These are phyloP conservation scores for Drosophila ustulata DNA, from an alignment of 2,888 invertebrate species.

Conservation along the genomic window DNA sequence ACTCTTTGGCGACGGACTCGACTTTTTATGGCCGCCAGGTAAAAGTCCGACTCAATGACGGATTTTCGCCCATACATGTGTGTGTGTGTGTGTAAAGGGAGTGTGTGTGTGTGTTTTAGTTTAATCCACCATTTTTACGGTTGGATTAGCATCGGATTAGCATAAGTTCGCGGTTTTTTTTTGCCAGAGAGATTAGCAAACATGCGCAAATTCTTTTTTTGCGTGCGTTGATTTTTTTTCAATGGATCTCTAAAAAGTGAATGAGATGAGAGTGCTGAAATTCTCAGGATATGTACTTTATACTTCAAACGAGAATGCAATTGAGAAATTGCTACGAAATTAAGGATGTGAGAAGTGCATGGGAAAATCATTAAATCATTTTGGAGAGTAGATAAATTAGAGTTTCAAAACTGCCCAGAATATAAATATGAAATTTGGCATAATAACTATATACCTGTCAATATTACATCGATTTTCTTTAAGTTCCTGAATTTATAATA, in stretches of 20 bases:
- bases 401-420: too few species aligned
- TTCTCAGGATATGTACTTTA: not conserved
- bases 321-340: too few species aligned
- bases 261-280: slow-evolving; percentile 26
- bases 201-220: slow-evolving; percentile 20
- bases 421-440: too few species aligned
- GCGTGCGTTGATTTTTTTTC: slow-evolving; percentile 9
- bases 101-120: slow-evolving; percentile 51
- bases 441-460: too few species aligned
- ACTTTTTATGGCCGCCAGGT: slow-evolving; percentile 70
- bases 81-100: not conserved
- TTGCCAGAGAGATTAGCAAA: slow-evolving; percentile 36
- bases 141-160: slow-evolving; percentile 76
- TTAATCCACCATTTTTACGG: slow-evolving; percentile 77
- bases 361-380: too few species aligned
- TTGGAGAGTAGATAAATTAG: too few species aligned
- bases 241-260: slow-evolving; percentile 56
- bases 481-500: too few species aligned
- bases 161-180: slow-evolving; percentile 75
- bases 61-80: not conserved
- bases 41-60: slow-evolving; percentile 45
- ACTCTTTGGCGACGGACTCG: slow-evolving; percentile 66
- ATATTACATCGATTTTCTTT: too few species aligned
- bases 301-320: too few species aligned
- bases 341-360: too few species aligned